Conservation (phyloP, 64 coral and sea anemone genomes). For the Anthopleura sola region DNA sequence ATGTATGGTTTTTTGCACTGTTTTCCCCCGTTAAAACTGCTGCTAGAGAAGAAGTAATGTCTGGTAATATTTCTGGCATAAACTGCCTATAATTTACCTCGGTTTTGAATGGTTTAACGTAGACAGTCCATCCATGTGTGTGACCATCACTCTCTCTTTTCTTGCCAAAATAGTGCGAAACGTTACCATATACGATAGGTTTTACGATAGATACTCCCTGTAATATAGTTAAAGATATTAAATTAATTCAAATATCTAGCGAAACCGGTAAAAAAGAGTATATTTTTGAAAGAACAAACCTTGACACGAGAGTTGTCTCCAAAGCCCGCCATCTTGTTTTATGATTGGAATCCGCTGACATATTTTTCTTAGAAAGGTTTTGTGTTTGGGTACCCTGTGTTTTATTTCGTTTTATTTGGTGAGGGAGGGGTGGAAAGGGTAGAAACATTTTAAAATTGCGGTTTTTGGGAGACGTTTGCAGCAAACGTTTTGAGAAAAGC, state of each 20-base stretch:
- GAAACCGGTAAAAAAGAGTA: neutral
- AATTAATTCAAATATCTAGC: neutral
- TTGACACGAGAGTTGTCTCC: slow-evolving; percentile 84
- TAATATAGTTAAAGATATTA: neutral
- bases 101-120: slow-evolving; percentile 84
- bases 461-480: no score
- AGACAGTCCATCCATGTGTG: slow-evolving; percentile 97
- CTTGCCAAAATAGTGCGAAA: slow-evolving; percentile 98
- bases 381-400: neutral
- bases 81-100: slow-evolving; percentile 47
- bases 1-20: no score
- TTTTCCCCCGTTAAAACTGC: no score
- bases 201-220: slow-evolving; percentile 85
- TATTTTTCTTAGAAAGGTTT: neutral
- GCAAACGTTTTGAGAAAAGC: no score
- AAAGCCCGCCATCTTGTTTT: slow-evolving; percentile 84
- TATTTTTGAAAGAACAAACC: slow-evolving; percentile 44
- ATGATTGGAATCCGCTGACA: neutral
- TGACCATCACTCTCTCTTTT: slow-evolving; percentile 97
- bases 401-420: neutral
- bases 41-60: no score
- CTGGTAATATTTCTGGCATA: no score
- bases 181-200: slow-evolving; percentile 95
- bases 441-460: no score
- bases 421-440: neutral